Conservation (phyloP, 2,113 vertebrate species). For the Spizaetus ornatus region DNA sequence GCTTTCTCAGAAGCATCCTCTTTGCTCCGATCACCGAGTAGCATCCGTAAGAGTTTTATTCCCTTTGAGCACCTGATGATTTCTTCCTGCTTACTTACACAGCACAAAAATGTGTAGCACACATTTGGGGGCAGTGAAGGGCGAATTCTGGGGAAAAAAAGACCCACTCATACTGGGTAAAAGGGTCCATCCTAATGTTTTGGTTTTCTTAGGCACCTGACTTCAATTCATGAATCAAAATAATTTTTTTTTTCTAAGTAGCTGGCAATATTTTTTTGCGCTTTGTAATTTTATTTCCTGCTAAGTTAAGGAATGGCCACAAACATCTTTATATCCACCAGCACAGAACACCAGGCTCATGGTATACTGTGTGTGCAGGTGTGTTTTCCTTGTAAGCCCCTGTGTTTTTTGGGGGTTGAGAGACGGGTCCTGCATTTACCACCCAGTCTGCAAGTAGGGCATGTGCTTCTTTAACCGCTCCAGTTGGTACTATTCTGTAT, state of each 20-base stretch:
- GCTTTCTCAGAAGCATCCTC: not conserved
- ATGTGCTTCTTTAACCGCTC: not conserved
- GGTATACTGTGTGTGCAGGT: not conserved
- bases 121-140: not conserved
- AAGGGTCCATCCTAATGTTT: not conserved
- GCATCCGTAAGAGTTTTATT: not conserved
- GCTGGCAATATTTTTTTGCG: not conserved
- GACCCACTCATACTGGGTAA: not conserved
- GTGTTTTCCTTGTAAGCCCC: not conserved
- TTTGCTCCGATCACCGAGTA: not conserved
- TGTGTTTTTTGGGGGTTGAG: not conserved
- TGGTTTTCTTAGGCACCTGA: not conserved
- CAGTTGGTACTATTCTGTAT: not conserved
- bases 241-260: not conserved
- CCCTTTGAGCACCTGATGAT: not conserved
- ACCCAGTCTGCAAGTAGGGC: not conserved
- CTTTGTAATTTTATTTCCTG: not conserved
- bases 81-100: not conserved
- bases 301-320: not conserved
- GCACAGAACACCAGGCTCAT: rapidly evolving
- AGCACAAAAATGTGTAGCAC: not conserved
- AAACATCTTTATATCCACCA: not conserved
- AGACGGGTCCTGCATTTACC: not conserved
- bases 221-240: not conserved
- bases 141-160: not conserved